Evolutionary conservation across 92 coral and sea anemone species (phyloP).

Genomic region (Desmophyllum pertusum): DNA sequence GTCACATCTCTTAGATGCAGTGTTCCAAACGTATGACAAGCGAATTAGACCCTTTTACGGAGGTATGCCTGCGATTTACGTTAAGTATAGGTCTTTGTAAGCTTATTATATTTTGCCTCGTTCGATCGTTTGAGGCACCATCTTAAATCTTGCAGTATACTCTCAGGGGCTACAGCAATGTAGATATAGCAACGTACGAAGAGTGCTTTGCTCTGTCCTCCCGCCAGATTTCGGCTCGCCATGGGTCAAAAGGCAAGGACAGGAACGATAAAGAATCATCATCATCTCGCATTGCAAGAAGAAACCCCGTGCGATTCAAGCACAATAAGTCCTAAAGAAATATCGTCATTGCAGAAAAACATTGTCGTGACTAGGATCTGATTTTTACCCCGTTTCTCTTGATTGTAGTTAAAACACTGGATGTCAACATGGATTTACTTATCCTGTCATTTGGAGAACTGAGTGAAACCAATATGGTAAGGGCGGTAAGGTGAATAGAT

Average conservation of each 20-base stretch:
- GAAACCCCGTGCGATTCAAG: no score
- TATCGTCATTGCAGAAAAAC: no score
- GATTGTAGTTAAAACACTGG: conserved; percentile 62
- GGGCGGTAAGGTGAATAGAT: not conserved
- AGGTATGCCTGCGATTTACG: conserved; percentile 42
- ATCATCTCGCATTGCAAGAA: no score
- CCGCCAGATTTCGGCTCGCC: no score
- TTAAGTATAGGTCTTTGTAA: not conserved
- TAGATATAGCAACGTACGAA: no score
- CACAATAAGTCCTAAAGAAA: no score
- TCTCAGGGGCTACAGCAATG: no score
- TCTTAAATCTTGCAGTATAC: no score
- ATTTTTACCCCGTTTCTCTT: not conserved
- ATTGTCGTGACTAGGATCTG: not conserved
- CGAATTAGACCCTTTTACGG: conserved; percentile 84
- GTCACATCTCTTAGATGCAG: conserved; percentile 72
- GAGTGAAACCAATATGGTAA: conserved; percentile 88
- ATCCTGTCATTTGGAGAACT: conserved; percentile 89
- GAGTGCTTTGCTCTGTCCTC: no score
- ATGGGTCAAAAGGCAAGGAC: no score
- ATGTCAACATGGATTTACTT: conserved; percentile 69
- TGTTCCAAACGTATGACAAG: conserved; percentile 74
- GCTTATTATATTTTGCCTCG: not conserved
- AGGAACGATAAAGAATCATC: no score
- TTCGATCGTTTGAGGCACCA: not conserved